These are phyloP conservation scores for Tholera decimalis DNA, from an alignment of 2,888 invertebrate species.

Conservation along the genomic window DNA sequence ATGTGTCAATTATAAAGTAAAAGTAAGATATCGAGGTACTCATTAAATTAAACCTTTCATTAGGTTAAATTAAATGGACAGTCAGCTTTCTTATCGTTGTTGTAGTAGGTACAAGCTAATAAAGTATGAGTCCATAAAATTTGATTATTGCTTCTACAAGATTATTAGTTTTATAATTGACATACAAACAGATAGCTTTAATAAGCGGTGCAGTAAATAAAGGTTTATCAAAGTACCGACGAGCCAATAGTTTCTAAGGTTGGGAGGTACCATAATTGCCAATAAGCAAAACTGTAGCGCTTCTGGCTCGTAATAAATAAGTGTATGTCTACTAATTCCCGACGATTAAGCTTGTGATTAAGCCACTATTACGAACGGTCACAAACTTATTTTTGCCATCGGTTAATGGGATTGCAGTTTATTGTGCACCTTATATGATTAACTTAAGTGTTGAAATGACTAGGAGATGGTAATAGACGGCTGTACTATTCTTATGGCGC, in stretches of 20 bases:
- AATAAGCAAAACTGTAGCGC: conserved; percentile 67
- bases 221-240: conserved; percentile 44
- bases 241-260: conserved; percentile 35
- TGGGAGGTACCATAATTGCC: conserved; percentile 41
- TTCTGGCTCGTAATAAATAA: conserved; percentile 67
- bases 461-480: conserved; percentile 1
- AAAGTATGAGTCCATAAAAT: conserved; percentile 38
- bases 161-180: conserved; percentile 58
- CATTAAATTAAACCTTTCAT: conserved; percentile 43
- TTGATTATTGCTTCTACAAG: conserved; percentile 45
- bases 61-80: conserved; percentile 31
- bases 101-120: conserved; percentile 39
- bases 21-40: conserved; percentile 30
- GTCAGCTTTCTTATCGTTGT: conserved; percentile 48
- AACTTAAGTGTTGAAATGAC: conserved; percentile 29
- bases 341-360: conserved; percentile 66
- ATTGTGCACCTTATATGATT: conserved; percentile 48
- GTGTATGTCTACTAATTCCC: conserved; percentile 75
- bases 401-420: conserved; percentile 15
- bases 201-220: conserved; percentile 44
- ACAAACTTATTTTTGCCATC: conserved; percentile 44
- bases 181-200: conserved; percentile 38
- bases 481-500: conserved; percentile 54
- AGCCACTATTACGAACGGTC: conserved; percentile 62
- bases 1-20: conserved; percentile 60